Conservation (phyloP, 2,113 vertebrate species). For the Neopipo cinnamomea region DNA sequence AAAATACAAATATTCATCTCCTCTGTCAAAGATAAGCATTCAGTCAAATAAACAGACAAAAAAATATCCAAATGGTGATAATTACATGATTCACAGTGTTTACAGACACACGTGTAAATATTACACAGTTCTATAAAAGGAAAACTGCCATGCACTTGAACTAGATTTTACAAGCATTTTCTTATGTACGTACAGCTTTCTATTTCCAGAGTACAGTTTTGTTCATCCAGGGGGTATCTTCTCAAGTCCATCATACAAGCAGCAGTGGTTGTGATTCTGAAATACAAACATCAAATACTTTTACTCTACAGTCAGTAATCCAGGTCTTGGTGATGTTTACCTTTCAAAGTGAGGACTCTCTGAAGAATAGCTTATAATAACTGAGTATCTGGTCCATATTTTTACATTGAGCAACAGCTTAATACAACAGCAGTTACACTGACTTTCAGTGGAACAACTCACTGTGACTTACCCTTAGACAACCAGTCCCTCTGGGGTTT, state of each 20-base stretch:
- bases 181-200: conserved; percentile 92
- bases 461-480: not conserved
- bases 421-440: not conserved
- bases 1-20: conserved; percentile 33
- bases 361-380: not conserved
- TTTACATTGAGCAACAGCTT: not conserved
- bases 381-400: not conserved
- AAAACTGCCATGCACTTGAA: not conserved
- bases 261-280: conserved; percentile 97
- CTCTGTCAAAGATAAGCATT: conserved; percentile 12
- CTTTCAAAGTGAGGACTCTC: not conserved
- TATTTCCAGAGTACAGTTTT: conserved; percentile 97
- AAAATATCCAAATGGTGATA: not conserved
- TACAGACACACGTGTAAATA: not conserved
- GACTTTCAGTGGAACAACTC: not conserved
- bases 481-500: not conserved
- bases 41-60: not conserved
- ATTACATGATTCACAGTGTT: not conserved
- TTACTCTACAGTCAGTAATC: not conserved
- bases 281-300: conserved; percentile 21
- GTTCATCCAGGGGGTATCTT: conserved; percentile 91
- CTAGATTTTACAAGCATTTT: not conserved
- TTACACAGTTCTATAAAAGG: not conserved
- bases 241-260: conserved; percentile 99
- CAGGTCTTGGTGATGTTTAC: not conserved